phyloP scores from a whole-genome alignment of 2,113 vertebrate species.

The Drymodes brunneopygia region DNA sequence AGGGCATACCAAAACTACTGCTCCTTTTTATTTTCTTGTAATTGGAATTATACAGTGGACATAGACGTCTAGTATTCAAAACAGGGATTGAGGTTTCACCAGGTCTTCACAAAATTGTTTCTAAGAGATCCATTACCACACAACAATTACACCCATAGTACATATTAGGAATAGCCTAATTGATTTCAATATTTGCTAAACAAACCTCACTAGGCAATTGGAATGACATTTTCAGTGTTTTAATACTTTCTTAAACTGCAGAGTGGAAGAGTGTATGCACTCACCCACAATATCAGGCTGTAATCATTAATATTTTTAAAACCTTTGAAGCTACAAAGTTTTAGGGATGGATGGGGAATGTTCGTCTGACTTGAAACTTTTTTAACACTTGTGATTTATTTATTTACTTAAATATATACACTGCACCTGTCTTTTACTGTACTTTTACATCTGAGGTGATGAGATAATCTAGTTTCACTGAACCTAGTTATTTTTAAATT shows the following conservation, averaged over 20 bases:
- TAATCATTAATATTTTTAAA: background rate
- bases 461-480: background rate
- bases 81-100: background rate
- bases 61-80: background rate
- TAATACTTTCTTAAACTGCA: background rate
- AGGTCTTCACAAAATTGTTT: background rate
- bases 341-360: background rate
- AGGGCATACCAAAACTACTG: background rate
- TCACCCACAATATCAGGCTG: background rate
- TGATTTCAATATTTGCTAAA: background rate
- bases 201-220: background rate
- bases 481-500: background rate
- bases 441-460: background rate
- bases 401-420: background rate
- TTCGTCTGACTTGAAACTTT: background rate
- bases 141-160: background rate
- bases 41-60: background rate
- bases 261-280: background rate
- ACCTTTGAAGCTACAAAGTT: background rate
- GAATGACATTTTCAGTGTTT: background rate
- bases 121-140: background rate
- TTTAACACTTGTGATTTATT: background rate
- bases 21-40: background rate
- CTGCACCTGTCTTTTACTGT: rapidly evolving
- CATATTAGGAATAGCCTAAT: background rate